These are phyloP conservation scores for Hypocryptadius cinnamomeus DNA, from an alignment of 2,113 vertebrate genomes.

Conservation along the genomic window DNA sequence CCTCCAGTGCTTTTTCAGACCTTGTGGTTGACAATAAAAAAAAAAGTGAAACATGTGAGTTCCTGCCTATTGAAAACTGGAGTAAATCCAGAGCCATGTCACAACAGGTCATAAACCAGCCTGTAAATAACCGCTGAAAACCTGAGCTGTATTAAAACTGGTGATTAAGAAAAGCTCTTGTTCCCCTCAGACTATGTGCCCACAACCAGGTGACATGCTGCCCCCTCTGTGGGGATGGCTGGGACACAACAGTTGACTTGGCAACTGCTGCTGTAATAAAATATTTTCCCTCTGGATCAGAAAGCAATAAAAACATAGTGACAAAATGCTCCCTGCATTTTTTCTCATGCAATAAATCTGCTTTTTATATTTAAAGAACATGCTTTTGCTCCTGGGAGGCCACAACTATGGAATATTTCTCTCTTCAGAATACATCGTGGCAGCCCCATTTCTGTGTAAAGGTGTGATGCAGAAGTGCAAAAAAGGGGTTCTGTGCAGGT, in stretches of 20 bases:
- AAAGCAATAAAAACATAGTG: conserved; percentile 2
- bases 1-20: background rate
- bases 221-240: background rate
- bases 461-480: background rate
- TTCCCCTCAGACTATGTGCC: background rate
- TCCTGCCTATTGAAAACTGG: background rate
- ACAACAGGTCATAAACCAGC: background rate
- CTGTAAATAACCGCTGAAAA: background rate
- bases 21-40: background rate
- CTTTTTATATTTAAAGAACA: background rate
- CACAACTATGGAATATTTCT: background rate
- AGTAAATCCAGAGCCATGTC: background rate
- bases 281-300: background rate
- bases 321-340: conserved; percentile 3
- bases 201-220: background rate
- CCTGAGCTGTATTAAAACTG: background rate
- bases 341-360: conserved; percentile 17
- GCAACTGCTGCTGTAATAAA: background rate
- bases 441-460: background rate
- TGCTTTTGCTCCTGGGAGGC: background rate
- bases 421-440: background rate
- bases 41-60: background rate
- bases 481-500: background rate
- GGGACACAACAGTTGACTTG: background rate
- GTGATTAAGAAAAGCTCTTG: background rate